Evolutionary conservation across 2,888 invertebrate species (phyloP), one percentile per base, ranked within the genome.

Genomic region (Sialis fuliginosa): DNA sequence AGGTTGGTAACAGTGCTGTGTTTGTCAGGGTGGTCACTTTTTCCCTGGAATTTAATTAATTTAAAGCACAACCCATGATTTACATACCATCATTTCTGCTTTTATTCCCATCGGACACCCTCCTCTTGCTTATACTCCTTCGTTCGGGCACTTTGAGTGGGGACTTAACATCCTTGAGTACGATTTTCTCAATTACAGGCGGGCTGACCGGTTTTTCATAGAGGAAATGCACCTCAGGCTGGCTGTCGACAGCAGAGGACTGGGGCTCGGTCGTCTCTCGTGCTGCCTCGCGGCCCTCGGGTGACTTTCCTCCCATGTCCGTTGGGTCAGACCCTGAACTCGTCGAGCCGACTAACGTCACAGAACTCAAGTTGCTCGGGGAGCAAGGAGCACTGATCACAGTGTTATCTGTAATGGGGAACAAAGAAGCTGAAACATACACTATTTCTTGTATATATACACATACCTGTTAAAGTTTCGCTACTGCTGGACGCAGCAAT

Each of bases 401-500:
- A 6, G 67, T 69, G 35, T 61, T 58, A 52, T 68, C 70, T 70
- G 49, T 9, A 35, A 35, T n/a, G 35, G 4, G n/a, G 8, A n/a
- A n/a, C n/a, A n/a, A n/a, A 9, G n/a, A 9, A 35, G n/a, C n/a
- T n/a, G 35, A n/a, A 9, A 4, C 35, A 9, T 40, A 40, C 8
- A 40, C n/a, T n/a, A 8, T 37, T 13, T 35, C 6, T 31, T 8
- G 8, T 13, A 31, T 6, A 9, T 46, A 9, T 43, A 42, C 37
- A 50, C 42, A 49, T 66, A 77, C 83, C 84, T 64, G 81, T 83
- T 13, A 85, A 63, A 1, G 85, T 85, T 59, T 86, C 86, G 46
- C 81, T 78, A 60, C 84, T 85, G 8, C 79, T 81, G 0, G 83
- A 84, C 1, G 73, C 75, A 0, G 79, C 75, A 57, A 82, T 76